Percentiles rank a stretch among this genome's conserved stretches.
Conservation (phyloP, 2,888 invertebrate genomes). For the Brachynemurus nebulosus region DNA sequence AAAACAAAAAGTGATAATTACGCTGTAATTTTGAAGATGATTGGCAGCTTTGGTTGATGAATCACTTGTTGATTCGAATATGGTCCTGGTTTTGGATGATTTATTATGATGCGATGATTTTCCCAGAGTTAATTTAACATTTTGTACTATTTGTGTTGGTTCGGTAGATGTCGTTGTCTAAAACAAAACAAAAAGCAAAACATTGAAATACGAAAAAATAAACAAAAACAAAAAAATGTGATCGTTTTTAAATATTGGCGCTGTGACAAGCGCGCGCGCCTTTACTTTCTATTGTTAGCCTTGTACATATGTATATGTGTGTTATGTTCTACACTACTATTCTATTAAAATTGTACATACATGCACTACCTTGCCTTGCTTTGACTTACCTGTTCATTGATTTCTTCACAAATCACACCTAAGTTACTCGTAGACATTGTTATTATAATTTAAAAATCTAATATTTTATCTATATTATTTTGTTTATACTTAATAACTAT, state of each 20-base stretch:
- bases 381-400: conserved; percentile 5
- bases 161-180: neutral
- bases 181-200: neutral
- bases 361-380: neutral
- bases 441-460: neutral
- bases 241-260: conserved; percentile 1
- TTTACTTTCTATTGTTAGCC: conserved; percentile 5
- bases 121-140: conserved; percentile 1
- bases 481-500: neutral
- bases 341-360: no score
- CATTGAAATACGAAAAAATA: neutral
- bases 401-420: conserved; percentile 5
- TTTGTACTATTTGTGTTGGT: neutral
- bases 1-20: neutral
- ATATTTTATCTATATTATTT: neutral
- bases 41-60: neutral
- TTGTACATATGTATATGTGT: neutral
- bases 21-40: neutral
- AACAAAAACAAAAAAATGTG: neutral
- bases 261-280: conserved; percentile 3
- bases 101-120: neutral
- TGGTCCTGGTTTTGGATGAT: neutral
- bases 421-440: conserved; percentile 1
- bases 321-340: conserved; percentile 1
- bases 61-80: neutral